Evolutionary conservation across 1,140 invertebrate species (phyloP).

Genomic region (Orussus abietinus): DNA sequence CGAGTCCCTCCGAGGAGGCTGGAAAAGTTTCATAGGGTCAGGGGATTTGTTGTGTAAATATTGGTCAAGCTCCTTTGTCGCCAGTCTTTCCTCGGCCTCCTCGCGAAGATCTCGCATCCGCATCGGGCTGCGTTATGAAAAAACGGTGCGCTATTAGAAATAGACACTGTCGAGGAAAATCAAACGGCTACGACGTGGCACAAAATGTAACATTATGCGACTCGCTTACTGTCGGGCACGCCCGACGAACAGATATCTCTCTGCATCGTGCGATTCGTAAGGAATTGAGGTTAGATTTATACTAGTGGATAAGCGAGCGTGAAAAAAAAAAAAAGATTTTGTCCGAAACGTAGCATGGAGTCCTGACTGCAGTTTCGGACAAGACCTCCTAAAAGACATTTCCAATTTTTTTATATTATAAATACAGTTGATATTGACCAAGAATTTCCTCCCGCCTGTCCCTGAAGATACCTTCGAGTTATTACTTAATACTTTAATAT

Average conservation of each 20-base stretch:
- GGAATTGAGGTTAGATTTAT: conserved; percentile 15
- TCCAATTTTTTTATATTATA: conserved; percentile 25
- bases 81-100: conserved; percentile 4
- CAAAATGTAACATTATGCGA: too few relatives aligned
- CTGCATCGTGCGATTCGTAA: conserved; percentile 12
- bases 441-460: conserved; percentile 20
- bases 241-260: too few relatives aligned
- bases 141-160: too few relatives aligned
- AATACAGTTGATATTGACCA: conserved; percentile 29
- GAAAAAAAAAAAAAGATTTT: conserved; percentile 4
- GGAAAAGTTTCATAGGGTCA: conserved; percentile 17
- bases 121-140: too few relatives aligned
- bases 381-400: conserved; percentile 25
- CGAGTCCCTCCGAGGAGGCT: conserved; percentile 24
- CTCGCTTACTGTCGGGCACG: too few relatives aligned
- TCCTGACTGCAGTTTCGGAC: conserved; percentile 7
- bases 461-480: conserved; percentile 30
- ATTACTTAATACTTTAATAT: conserved; percentile 40
- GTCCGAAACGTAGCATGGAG: too few relatives aligned
- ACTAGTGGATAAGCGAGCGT: conserved; percentile 18
- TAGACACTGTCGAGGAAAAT: too few relatives aligned
- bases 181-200: too few relatives aligned
- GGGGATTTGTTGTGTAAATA: conserved; percentile 40
- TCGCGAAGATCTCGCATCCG: too few relatives aligned
- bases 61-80: too few relatives aligned